Evolutionary conservation across 2,888 invertebrate genomes (phyloP), one percentile per base, ranked within the genome.

Genomic region (Limnephilus marmoratus): DNA sequence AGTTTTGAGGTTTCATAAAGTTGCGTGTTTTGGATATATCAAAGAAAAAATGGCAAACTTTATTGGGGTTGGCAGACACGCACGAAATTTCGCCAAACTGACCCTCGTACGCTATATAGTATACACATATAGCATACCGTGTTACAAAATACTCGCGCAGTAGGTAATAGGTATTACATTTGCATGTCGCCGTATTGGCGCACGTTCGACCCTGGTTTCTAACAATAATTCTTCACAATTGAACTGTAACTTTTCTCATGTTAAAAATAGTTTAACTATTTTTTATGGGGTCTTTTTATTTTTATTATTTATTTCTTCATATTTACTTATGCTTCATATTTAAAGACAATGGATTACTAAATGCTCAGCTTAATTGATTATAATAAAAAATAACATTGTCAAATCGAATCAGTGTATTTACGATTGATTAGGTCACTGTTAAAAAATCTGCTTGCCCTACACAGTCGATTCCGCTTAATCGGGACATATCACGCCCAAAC

Each of bases 11-110:
- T 45, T 86, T 86, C 49, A 86, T 45, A n/a, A 7, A 2, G 34
- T 90, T n/a, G 90, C 90, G 82, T 90, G 90, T 31, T 82, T 90
- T 37, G 41, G 18, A 41, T 31, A 82, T 81, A 90, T 90, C 68
- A 90, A 81, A 90, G 68, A 81, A 49, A 37, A 90, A 45, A 81
- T 90, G 29, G 90, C 90, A 41, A 34, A 81, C 90, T 29, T 13
- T 90, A 18, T 37, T 80, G 81, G 11, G 45, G 81, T 45, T 82
- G 18, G 13, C 13, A 45, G n/a, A 81, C 90, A 90, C 90, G 90
- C 81, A 90, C 68, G 81, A 90, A 90, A 15, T 90, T 90, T 90
- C 29, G 90, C 81, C 31, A 90, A 90, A 24, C 45, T 88, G 41
- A 81, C 81, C 90, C 82, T 29, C 37, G 29, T n/a, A 53, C n/a